Percentiles rank a stretch among this genome's conserved stretches.
phyloP scores from a whole-genome alignment of 2,797 vertebrate genomes.

The Catostomus latipinnis region DNA sequence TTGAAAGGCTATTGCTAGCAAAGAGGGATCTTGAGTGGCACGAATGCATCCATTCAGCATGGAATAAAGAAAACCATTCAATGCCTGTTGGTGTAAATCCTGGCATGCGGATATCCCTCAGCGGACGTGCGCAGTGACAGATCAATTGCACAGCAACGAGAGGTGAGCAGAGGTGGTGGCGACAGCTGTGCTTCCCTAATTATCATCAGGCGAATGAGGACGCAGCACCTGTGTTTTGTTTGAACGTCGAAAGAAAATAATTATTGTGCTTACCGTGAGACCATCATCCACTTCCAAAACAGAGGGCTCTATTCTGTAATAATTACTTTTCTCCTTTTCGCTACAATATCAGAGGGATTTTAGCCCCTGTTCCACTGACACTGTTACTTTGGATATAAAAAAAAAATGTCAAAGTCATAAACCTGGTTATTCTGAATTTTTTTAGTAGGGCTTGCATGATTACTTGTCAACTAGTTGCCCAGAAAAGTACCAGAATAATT shows the following conservation, averaged over 20 bases:
- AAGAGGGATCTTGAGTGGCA: conserved; percentile 22
- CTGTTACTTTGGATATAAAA: too few species aligned
- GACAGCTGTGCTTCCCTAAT: conserved; percentile 72
- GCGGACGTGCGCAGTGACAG: conserved; percentile 56
- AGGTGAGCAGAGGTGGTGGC: conserved; percentile 61
- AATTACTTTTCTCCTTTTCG: neutral
- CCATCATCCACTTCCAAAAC: conserved; percentile 24
- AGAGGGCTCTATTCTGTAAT: conserved; percentile 3
- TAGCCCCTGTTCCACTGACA: neutral
- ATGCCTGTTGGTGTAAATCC: conserved; percentile 56
- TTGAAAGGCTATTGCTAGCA: conserved; percentile 30
- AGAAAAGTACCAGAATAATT: too few species aligned
- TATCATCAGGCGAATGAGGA: conserved; percentile 61
- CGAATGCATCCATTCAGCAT: conserved; percentile 12
- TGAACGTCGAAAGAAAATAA: conserved; percentile 40
- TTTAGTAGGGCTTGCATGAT: too few species aligned
- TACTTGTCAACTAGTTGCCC: too few species aligned
- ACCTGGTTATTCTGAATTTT: too few species aligned
- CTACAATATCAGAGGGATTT: neutral
- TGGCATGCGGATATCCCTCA: conserved; percentile 14
- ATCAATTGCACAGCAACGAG: conserved; percentile 63
- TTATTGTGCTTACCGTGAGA: conserved; percentile 18
- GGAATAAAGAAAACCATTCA: conserved; percentile 31
- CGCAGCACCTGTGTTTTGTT: conserved; percentile 66
- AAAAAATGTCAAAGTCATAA: too few species aligned